Percentiles rank a stretch among this genome's conserved stretches.
Evolutionary conservation across 2,113 vertebrate genomes (phyloP).

Genomic region (rat (Rattus norvegicus)): GRCr8 NC_086027.1:70312501-70313000

Average conservation of each 20-base stretch:
- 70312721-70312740: background rate
- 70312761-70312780: background rate
- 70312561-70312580: background rate
- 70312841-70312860: background rate
- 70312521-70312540: slow-evolving; percentile 34
- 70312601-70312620: background rate
- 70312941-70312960: background rate
- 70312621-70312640: background rate
- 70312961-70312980: background rate
- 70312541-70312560: background rate
- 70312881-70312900: background rate
- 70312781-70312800: background rate
- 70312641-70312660: background rate
- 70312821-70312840: background rate
- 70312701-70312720: background rate
- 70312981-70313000: background rate
- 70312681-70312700: background rate
- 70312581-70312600: background rate
- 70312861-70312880: background rate
- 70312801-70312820: background rate
- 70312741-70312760: background rate
- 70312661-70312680: background rate
- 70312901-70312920: background rate
- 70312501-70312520: background rate
- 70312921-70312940: background rate